A percentile compares a stretch with the other conserved stretches of the same genome.
These are phyloP conservation scores for Phoeniculus purpureus DNA, from an alignment of 2,797 vertebrate genomes.

Conservation along the genomic window DNA sequence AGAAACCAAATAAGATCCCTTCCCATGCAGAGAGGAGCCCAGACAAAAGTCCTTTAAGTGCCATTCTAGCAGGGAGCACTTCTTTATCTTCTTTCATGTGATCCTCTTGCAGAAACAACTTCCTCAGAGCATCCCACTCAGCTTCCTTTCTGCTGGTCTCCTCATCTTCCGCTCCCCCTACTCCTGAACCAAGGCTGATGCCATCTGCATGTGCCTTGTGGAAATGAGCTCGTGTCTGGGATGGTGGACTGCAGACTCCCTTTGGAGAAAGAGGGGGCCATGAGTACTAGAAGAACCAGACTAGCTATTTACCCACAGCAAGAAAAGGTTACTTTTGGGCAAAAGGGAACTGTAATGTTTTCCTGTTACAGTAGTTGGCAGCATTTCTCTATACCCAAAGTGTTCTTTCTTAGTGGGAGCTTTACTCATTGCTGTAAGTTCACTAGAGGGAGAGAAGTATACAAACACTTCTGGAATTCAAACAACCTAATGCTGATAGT, in stretches of 20 bases:
- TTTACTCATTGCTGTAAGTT: neutral
- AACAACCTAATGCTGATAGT: neutral
- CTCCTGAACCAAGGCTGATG: neutral
- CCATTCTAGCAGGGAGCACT: neutral
- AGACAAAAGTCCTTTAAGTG: neutral
- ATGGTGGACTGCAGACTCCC: neutral
- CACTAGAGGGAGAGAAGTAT: neutral
- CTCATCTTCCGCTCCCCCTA: neutral
- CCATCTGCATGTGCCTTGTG: neutral
- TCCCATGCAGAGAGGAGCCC: neutral
- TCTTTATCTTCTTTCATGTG: neutral
- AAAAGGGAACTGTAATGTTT: slow-evolving; percentile 67
- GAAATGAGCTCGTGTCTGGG: neutral
- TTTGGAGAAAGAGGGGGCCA: neutral
- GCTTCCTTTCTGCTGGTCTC: neutral
- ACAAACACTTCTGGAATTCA: neutral
- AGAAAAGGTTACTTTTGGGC: slow-evolving; percentile 28
- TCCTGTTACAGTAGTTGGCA: slow-evolving; percentile 72
- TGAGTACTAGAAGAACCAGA: neutral
- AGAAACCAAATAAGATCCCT: neutral
- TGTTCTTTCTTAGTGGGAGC: slow-evolving; percentile 6
- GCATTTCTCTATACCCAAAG: slow-evolving; percentile 69
- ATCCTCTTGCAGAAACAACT: neutral
- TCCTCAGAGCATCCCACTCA: rapidly evolving
- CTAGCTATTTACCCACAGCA: slow-evolving; percentile 1